These are phyloP conservation scores for Aquatica leii DNA, from an alignment of 2,888 invertebrate species.

Conservation along the genomic window DNA sequence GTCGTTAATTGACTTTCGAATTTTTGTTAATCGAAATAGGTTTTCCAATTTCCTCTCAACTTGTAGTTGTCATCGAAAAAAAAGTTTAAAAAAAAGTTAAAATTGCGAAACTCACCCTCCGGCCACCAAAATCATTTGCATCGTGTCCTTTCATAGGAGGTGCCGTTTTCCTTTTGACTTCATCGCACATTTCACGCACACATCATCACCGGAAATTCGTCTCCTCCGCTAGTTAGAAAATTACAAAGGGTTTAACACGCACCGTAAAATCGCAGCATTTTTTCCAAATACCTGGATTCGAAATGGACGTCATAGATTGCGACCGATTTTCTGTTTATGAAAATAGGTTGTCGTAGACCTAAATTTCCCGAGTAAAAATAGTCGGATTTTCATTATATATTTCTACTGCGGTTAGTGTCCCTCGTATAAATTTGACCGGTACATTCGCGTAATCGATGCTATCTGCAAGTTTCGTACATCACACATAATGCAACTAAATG, in stretches of 20 bases:
- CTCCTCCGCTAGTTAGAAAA: not conserved
- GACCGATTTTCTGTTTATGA: slow-evolving; percentile 21
- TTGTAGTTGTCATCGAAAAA: no score
- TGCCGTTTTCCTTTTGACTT: slow-evolving; percentile 11
- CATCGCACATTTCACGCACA: slow-evolving; percentile 7
- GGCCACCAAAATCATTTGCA: slow-evolving; percentile 68
- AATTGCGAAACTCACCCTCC: slow-evolving; percentile 59
- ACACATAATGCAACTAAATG: slow-evolving; percentile 8
- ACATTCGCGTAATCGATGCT: slow-evolving; percentile 27
- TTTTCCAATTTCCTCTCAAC: no score
- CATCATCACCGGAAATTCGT: not conserved
- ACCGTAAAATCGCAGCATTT: slow-evolving; percentile 3
- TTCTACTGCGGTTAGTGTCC: not conserved
- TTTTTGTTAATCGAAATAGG: no score
- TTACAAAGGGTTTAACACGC: slow-evolving; percentile 4
- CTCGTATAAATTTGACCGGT: slow-evolving; percentile 18
- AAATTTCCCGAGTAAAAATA: slow-evolving; percentile 13
- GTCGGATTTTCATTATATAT: not conserved
- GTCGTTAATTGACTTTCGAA: no score
- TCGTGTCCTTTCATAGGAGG: slow-evolving; percentile 47
- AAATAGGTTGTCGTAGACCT: slow-evolving; percentile 23
- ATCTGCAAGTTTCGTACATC: slow-evolving; percentile 23
- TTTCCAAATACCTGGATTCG: not conserved
- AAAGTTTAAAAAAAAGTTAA: not conserved
- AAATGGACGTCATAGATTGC: slow-evolving; percentile 17